phyloP scores from a whole-genome alignment of 1,140 invertebrate species.

The Drosophila orena region DNA sequence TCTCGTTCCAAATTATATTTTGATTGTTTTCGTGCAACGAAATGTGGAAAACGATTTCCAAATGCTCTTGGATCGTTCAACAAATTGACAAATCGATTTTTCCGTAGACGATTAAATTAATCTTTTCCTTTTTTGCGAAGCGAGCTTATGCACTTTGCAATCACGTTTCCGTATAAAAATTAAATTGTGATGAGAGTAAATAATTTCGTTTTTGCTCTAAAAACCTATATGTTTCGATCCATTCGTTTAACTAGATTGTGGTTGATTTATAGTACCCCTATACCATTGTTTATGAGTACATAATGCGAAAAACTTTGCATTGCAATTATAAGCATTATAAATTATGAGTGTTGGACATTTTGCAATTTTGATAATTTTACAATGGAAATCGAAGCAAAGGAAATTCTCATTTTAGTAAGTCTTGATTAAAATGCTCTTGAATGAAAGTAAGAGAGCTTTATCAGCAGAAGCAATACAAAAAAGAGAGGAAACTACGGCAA shows the following conservation, averaged over 20 bases:
- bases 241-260: slow-evolving; percentile 4
- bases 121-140: background rate
- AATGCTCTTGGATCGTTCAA: slow-evolving; percentile 30
- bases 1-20: slow-evolving; percentile 34
- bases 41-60: slow-evolving; percentile 26
- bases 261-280: slow-evolving; percentile 16
- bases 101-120: background rate
- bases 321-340: too few species aligned
- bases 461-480: slow-evolving; percentile 1
- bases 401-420: background rate
- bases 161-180: too few species aligned
- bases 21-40: slow-evolving; percentile 44
- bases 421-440: slow-evolving; percentile 5
- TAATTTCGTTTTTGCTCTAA: background rate
- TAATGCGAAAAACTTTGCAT: too few species aligned
- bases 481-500: slow-evolving; percentile 8
- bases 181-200: too few species aligned
- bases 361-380: background rate
- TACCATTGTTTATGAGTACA: background rate
- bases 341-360: slow-evolving; percentile 9
- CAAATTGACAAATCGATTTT: slow-evolving; percentile 38
- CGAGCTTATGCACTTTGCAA: background rate
- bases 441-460: slow-evolving; percentile 30
- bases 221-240: slow-evolving; percentile 1
- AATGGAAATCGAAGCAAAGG: background rate